Percentiles rank a stretch among this genome's conserved stretches.
These are phyloP conservation scores for Megalonaias nervosa DNA, from an alignment of 1,140 invertebrate species.

Conservation along the genomic window DNA sequence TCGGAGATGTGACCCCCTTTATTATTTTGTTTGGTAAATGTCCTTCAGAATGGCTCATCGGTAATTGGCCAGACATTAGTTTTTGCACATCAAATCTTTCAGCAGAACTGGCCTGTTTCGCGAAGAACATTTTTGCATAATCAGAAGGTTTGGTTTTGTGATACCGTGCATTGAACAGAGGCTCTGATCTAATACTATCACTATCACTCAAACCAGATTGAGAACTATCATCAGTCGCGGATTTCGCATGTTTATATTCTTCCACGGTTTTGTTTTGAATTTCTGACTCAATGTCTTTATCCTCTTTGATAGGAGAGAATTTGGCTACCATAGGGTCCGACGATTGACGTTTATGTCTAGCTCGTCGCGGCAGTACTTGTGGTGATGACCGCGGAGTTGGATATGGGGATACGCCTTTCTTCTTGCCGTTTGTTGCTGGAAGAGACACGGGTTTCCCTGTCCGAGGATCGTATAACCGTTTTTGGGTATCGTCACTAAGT, in stretches of 20 bases:
- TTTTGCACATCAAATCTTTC: constrained; percentile 25
- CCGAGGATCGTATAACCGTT: background rate
- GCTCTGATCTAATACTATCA: constrained; percentile 65
- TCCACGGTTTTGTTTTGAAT: constrained; percentile 49
- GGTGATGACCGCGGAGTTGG: constrained; percentile 62
- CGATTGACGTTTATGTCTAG: constrained; percentile 67
- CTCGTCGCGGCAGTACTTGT: constrained; percentile 64
- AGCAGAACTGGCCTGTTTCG: constrained; percentile 28
- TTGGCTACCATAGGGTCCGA: constrained; percentile 70
- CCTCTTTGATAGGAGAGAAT: constrained; percentile 76
- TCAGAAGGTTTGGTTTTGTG: constrained; percentile 55
- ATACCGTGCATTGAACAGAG: constrained; percentile 40
- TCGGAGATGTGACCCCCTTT: constrained; percentile 28
- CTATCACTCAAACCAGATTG: constrained; percentile 65
- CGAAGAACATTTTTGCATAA: constrained; percentile 61
- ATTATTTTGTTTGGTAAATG: constrained; percentile 38
- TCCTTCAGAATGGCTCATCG: constrained; percentile 46
- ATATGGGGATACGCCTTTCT: constrained; percentile 41
- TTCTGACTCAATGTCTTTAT: constrained; percentile 73
- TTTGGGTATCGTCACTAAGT: constrained; percentile 51
- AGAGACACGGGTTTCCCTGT: constrained; percentile 8
- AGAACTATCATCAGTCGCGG: constrained; percentile 61
- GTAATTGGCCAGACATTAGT: constrained; percentile 19
- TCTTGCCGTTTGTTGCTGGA: constrained; percentile 40
- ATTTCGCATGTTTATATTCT: constrained; percentile 12